Percentiles rank a stretch among this genome's conserved stretches.
Conservation (phyloP, 2,888 invertebrate species). For the Deroplatys truncata region DNA sequence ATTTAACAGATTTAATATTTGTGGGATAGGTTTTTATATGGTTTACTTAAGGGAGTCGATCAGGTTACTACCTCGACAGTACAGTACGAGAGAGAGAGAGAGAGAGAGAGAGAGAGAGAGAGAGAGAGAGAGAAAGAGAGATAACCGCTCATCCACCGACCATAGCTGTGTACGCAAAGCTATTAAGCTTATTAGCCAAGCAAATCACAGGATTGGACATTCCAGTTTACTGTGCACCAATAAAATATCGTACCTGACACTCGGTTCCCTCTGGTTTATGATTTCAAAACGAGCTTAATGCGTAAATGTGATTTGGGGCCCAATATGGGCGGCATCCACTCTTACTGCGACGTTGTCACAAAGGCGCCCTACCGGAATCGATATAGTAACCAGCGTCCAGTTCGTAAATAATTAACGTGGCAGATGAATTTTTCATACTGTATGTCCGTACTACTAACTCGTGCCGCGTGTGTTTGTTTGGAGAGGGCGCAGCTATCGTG, state of each 20-base stretch:
- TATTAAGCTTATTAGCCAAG: not conserved
- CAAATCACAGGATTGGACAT: not conserved
- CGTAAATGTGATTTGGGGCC: not conserved
- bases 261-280: not conserved
- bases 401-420: not conserved
- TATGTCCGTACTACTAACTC: not conserved
- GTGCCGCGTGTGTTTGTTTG: not conserved
- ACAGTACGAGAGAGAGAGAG: too few species aligned
- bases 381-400: not conserved
- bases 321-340: not conserved
- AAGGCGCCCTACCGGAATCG: not conserved
- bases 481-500: not conserved
- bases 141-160: not conserved
- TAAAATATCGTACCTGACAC: not conserved
- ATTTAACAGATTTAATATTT: too few species aligned
- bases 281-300: not conserved
- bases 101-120: too few species aligned
- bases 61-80: too few species aligned
- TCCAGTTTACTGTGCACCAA: not conserved
- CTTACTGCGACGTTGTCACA: not conserved
- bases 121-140: too few species aligned
- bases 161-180: not conserved
- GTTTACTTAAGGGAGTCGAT: too few species aligned
- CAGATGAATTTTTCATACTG: not conserved
- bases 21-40: too few species aligned